Evolutionary conservation across 2,113 vertebrate species (phyloP).

Genomic region (Pelmatolapia mariae): DNA sequence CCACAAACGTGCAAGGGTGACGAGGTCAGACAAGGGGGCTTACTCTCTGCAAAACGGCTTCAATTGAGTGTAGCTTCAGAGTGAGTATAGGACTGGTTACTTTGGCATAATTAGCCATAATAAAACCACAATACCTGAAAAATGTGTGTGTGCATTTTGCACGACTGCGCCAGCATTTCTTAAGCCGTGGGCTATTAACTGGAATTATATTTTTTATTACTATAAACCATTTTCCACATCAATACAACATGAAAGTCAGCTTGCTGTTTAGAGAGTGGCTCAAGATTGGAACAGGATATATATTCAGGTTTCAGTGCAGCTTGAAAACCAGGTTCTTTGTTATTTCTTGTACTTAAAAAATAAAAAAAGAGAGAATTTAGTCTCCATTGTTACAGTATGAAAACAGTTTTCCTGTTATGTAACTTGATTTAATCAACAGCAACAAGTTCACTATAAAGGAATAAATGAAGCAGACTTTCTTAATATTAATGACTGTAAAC

Average conservation of each 20-base stretch:
- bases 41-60: neutral
- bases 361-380: neutral
- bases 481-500: neutral
- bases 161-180: neutral
- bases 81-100: neutral
- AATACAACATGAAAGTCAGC: neutral
- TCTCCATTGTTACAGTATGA: neutral
- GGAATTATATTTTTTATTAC: neutral
- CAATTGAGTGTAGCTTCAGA: neutral
- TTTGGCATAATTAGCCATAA: constrained; percentile 22
- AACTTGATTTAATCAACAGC: neutral
- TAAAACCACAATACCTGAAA: neutral
- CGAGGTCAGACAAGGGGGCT: neutral
- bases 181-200: neutral
- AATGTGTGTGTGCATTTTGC: neutral
- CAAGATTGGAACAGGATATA: neutral
- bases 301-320: neutral
- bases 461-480: neutral
- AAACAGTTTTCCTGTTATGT: neutral
- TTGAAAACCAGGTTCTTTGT: neutral
- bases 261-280: neutral
- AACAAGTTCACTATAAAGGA: neutral
- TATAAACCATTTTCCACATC: neutral
- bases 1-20: neutral
- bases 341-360: neutral